Percentiles rank a stretch among this genome's conserved stretches.
These are phyloP conservation scores for Amniataba percoides DNA, from an alignment of 2,797 vertebrate genomes.

Conservation along the genomic window DNA sequence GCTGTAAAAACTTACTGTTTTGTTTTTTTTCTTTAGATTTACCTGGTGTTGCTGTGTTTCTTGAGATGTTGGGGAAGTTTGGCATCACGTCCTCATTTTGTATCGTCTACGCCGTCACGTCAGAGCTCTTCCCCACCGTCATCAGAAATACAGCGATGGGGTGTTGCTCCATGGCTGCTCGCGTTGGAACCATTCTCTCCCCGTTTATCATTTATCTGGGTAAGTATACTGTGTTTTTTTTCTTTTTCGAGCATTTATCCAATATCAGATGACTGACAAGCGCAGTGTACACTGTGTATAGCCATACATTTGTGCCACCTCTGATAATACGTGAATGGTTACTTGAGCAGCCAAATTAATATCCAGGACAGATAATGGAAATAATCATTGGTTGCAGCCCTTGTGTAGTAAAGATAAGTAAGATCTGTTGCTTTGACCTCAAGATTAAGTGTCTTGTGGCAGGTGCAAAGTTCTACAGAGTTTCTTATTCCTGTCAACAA, in stretches of 20 bases:
- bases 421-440: neutral
- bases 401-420: too few relatives aligned
- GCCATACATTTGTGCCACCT: too few relatives aligned
- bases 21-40: conserved; percentile 40
- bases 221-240: conserved; percentile 57
- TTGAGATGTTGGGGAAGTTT: conserved; percentile 91
- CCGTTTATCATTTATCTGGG: conserved; percentile 92
- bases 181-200: conserved; percentile 89
- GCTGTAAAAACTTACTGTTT: neutral
- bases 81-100: conserved; percentile 89
- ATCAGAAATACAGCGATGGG: conserved; percentile 93
- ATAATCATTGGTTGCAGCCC: too few relatives aligned
- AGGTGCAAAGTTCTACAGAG: neutral
- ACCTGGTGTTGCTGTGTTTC: conserved; percentile 52
- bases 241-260: neutral
- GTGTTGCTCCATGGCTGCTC: conserved; percentile 90
- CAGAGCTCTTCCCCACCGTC: conserved; percentile 92
- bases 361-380: too few relatives aligned
- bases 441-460: neutral
- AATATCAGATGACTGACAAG: too few relatives aligned
- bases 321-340: too few relatives aligned
- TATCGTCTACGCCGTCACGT: conserved; percentile 90
- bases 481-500: neutral
- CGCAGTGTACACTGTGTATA: too few relatives aligned
- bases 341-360: too few relatives aligned